Base-by-base conservation (phyloP, 2,888 invertebrate genomes). In the Zygothrica quintamaculata region DNA sequence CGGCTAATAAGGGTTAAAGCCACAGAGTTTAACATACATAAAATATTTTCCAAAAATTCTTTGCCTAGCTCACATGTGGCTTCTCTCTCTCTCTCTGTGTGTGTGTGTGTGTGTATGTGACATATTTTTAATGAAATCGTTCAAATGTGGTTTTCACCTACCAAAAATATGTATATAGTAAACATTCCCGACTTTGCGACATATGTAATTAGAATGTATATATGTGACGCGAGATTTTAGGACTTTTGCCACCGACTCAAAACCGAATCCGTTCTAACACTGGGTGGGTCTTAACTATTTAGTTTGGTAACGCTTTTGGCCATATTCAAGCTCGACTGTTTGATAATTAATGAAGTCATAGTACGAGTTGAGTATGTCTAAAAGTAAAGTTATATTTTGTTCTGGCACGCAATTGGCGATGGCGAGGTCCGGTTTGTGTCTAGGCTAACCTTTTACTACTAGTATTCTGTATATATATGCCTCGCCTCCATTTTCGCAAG, bases 311-410 rank as follows among this genome's bases (percentile, higher is more conserved):
- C 33, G 71, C 59, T 75, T 56, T 70, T 62, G 65, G 65, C 74
- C 70, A 59, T 81, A 84, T 68, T 65, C 68, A 55, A 74, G 78
- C 78, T 59, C 43, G 55, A 40, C 75, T 48, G 59, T 73, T 79
- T 88, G 75, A 87, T 87, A 88, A 87, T 88, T 87, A 87, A 87
- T 87, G 86, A 87, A 87, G 88, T 88, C 71, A 85, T 85, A 70
- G 51, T 61, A 36, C 74, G 53, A 44, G 65, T 71, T 68, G 53
- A 44, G 65, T 75, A 86, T 75, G 74, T 87, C 86, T 69, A 22
- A 2, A 5, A 22, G 18, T 22, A 68, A 70, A 68, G 80, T 85
- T 85, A 79, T 88, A 87, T 87, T 75, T 73, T 74, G 67, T 51
- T 61, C 59, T 69, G 79, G 66, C 86, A 87, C 88, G 86, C 88